Base-by-base conservation (phyloP, 2,113 vertebrate genomes). In the Atrichornis clamosus region DNA sequence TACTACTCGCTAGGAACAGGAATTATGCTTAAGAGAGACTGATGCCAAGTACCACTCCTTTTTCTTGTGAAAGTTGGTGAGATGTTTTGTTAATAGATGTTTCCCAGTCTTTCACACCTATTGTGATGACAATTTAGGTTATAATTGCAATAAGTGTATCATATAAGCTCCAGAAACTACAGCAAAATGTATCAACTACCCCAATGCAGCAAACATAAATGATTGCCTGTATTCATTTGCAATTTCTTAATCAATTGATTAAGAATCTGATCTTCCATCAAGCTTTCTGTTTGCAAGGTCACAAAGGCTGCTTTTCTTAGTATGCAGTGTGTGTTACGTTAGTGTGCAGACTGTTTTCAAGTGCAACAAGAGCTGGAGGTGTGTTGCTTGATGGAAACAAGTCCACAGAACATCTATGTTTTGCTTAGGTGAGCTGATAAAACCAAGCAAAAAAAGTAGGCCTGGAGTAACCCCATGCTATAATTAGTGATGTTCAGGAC, bases 241-340 rank as follows among this genome's bases (percentile, higher is more conserved):
- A 53, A 42, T 77, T 94, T 76, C 39, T 77, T 53, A 52, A 76
- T 59, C 58, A 78, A 65, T 59, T 37, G 52, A 84, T 73, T 74
- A 79, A 47, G 21, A 56, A 76, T 60, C 30, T 52, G 28, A 63
- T 83, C 88, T 88, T 84, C 67, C 67, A 7, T 64, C 59, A 59
- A 70, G 42, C 19, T 63, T 17, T 42, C 30, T 60, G 53, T 58
- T 77, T 87, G 44, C 35, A 74, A 42, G 72, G 80, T 78, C 68
- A 75, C 27, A 30, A 67, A 86, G 21, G 42, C 63, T 88, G 67
- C 8, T 90, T 75, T 77, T 84, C 30, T 35, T 33, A 77, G 33
- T 1, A 0, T 28, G 26, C 1, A 2, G 11, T 13, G 21, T 64
- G 58, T 35, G 16, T 55, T 79, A 24, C 1, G 0, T 62, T 89